phyloP scores from a whole-genome alignment of 2,113 vertebrate genomes.

The Pipa parva region DNA sequence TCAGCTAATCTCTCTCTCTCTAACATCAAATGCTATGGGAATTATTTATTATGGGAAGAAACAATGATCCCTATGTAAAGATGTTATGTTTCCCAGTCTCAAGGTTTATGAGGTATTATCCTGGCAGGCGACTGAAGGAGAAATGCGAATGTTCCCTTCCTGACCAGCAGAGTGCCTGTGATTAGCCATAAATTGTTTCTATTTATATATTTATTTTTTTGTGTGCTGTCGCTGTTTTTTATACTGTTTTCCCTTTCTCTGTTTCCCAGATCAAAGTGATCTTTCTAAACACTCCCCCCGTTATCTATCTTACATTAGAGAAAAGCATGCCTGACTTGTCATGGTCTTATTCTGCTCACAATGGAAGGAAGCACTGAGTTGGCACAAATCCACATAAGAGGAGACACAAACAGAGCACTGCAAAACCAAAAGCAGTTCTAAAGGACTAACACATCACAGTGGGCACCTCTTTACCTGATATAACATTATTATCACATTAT shows the following conservation, averaged over 20 bases:
- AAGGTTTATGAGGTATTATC: conserved; percentile 2
- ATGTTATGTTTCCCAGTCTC: background rate
- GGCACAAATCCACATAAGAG: conserved; percentile 33
- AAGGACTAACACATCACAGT: conserved; percentile 23
- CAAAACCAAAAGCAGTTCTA: conserved; percentile 27
- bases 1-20: background rate
- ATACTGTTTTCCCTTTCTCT: background rate
- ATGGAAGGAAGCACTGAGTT: conserved; percentile 22
- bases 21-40: background rate
- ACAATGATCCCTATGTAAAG: background rate
- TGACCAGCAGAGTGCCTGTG: background rate
- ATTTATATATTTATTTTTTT: background rate
- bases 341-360: conserved; percentile 35
- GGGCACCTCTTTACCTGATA: too few relatives aligned
- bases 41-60: background rate
- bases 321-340: conserved; percentile 34
- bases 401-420: conserved; percentile 11
- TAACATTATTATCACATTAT: too few relatives aligned
- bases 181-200: background rate
- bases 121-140: background rate
- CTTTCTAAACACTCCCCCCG: conserved; percentile 27
- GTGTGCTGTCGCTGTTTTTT: too few relatives aligned
- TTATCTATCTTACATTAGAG: conserved; percentile 39
- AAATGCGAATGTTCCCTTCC: background rate
- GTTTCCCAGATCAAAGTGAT: background rate